Evolutionary conservation across 37 sponge, comb jelly and placozoan species (phyloP), one percentile per base, ranked within the genome.

Genomic region (Dysidea cf. avara): DNA sequence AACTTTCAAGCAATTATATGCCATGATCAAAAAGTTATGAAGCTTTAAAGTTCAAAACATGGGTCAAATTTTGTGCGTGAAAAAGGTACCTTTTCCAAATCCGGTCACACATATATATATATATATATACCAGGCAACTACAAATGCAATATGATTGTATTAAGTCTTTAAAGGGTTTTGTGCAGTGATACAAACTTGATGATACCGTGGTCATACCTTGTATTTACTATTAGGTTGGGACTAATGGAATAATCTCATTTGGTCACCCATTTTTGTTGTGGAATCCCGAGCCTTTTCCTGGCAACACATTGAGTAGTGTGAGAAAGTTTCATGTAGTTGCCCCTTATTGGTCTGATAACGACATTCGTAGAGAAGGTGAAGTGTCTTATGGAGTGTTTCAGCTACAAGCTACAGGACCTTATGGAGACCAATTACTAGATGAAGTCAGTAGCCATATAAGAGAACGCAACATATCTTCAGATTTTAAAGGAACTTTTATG

Each of bases 301-400:
- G 64, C 7, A 43, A 5, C 9, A 21, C 0, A 6, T n/a, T n/a
- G n/a, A 9, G 2, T 20, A 1, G 56, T n/a, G 47, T 61, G 36
- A 56, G 51, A 31, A 21, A 36, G 32, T 12, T 48, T 22, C 46
- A 72, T 22, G 70, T 88, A 32, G 76, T 86, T 22, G 87, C 92
- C 31, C 81, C 84, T 21, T 91, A 74, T 77, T 87, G 87, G 84
- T 52, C 71, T 38, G 87, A 91, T 33, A 72, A 59, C 38, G 90
- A 92, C 58, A 53, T 68, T 0, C 38, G 81, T 26, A 3, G 36
- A 7, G 51, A 21, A 22, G 93, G 93, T 0, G 51, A 11, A 7
- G 47, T 85, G 51, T 34, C 46, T 25, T 90, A 86, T 36, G 28
- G 77, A 40, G 83, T 81, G 32, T 43, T 43, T 43, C 53, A 82